A percentile compares a stretch with the other conserved stretches of the same genome.
phyloP scores from a whole-genome alignment of 2,888 invertebrate species.

The Conomelus anceps region DNA sequence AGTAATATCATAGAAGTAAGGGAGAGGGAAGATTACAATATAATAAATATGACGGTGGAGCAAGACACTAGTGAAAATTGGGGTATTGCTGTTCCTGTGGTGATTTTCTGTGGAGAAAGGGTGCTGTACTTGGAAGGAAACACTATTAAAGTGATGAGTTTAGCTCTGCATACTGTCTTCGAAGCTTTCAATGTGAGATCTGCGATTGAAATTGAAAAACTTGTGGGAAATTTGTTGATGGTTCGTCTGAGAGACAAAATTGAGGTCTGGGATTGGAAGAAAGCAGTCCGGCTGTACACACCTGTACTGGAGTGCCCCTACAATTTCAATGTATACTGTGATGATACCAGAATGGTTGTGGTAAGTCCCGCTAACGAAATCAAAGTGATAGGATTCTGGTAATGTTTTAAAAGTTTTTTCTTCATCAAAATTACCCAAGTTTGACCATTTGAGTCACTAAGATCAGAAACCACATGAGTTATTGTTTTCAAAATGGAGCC shows the following conservation, averaged over 20 bases:
- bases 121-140: neutral
- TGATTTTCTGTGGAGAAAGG: neutral
- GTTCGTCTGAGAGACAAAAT: neutral
- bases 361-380: neutral
- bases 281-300: constrained; percentile 5
- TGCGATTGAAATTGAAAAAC: neutral
- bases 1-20: neutral
- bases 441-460: no score
- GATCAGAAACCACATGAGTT: no score
- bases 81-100: neutral
- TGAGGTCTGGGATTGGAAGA: constrained; percentile 14
- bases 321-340: constrained; percentile 7
- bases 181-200: neutral
- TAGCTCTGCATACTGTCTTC: neutral
- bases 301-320: constrained; percentile 3
- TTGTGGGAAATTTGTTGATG: neutral
- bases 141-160: neutral
- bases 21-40: neutral
- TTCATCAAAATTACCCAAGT: no score
- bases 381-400: constrained; percentile 16
- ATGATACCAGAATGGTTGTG: neutral
- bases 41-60: neutral
- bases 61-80: neutral
- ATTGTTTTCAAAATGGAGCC: no score
- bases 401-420: no score